Conservation (phyloP, 2,888 invertebrate genomes). For the Phrixothrix hirtus region DNA sequence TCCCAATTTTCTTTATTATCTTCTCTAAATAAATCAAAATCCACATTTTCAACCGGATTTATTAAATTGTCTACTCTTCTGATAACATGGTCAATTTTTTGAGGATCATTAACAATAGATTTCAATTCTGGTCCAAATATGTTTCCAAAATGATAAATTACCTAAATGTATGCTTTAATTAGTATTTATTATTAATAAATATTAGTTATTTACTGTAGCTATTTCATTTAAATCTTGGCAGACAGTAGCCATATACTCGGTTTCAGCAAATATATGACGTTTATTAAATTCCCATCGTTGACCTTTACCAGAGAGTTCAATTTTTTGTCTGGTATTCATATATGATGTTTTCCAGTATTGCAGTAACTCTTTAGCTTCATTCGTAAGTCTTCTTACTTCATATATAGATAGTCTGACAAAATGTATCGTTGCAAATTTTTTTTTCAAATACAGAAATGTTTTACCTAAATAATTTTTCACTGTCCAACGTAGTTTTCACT, state of each 20-base stretch:
- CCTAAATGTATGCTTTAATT: slow-evolving; percentile 57
- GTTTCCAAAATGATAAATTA: slow-evolving; percentile 84
- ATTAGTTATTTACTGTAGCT: slow-evolving; percentile 62
- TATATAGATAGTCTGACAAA: slow-evolving; percentile 58
- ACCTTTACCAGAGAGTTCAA: slow-evolving; percentile 84
- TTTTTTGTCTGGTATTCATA: slow-evolving; percentile 76
- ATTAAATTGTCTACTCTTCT: slow-evolving; percentile 79
- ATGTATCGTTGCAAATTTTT: background rate
- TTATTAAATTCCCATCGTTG: slow-evolving; percentile 92
- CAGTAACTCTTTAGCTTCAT: slow-evolving; percentile 69
- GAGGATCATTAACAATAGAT: slow-evolving; percentile 83
- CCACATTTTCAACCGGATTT: slow-evolving; percentile 73
- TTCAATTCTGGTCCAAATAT: slow-evolving; percentile 87
- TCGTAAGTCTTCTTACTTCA: slow-evolving; percentile 47
- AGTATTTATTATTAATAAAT: background rate
- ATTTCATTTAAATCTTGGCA: slow-evolving; percentile 79
- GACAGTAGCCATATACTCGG: slow-evolving; percentile 83
- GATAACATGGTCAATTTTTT: slow-evolving; percentile 82
- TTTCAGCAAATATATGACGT: slow-evolving; percentile 75
- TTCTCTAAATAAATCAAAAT: slow-evolving; percentile 81
- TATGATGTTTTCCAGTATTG: slow-evolving; percentile 77
- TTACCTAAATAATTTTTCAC: slow-evolving; percentile 78
- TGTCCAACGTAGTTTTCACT: slow-evolving; percentile 70
- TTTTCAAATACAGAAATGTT: background rate
- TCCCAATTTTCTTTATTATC: slow-evolving; percentile 86